These are phyloP conservation scores for Laothoe populi DNA, from an alignment of 2,888 invertebrate genomes.

Conservation along the genomic window DNA sequence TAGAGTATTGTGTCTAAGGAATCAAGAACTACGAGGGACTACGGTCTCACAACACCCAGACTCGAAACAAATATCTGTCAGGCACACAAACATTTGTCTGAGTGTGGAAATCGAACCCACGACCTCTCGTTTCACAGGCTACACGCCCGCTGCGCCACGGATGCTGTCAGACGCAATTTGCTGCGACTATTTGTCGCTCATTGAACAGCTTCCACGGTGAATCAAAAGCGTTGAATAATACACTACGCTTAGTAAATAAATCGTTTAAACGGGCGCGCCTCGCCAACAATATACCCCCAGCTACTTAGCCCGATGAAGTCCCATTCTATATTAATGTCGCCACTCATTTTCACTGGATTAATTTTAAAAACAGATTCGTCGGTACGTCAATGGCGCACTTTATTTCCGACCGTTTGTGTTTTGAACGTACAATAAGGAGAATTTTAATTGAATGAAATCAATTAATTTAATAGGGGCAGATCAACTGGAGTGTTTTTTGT, in stretches of 20 bases:
- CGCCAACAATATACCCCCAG: slow-evolving; percentile 38
- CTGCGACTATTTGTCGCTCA: slow-evolving; percentile 9
- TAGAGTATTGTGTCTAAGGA: too few relatives aligned
- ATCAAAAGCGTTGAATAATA: slow-evolving; percentile 43
- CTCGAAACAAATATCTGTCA: too few relatives aligned
- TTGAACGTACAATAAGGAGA: slow-evolving; percentile 2
- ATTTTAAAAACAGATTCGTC: slow-evolving; percentile 28
- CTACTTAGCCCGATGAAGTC: slow-evolving; percentile 43
- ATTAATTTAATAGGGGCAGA: slow-evolving; percentile 15
- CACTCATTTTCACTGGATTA: slow-evolving; percentile 7
- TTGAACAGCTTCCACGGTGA: slow-evolving; percentile 30
- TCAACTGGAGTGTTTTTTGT: not conserved
- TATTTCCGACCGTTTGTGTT: slow-evolving; percentile 20
- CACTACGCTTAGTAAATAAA: slow-evolving; percentile 46
- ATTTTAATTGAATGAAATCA: slow-evolving; percentile 24
- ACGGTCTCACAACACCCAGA: too few relatives aligned
- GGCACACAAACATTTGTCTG: too few relatives aligned
- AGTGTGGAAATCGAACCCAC: too few relatives aligned
- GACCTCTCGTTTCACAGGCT: too few relatives aligned
- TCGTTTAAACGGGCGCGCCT: slow-evolving; percentile 41
- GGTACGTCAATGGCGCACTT: slow-evolving; percentile 8
- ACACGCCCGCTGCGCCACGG: too few relatives aligned
- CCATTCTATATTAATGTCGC: slow-evolving; percentile 36
- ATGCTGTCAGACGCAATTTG: not conserved
- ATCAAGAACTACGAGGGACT: too few relatives aligned